Base-by-base conservation (phyloP, 1,140 invertebrate species). In the Eriocheir sinensis region DNA sequence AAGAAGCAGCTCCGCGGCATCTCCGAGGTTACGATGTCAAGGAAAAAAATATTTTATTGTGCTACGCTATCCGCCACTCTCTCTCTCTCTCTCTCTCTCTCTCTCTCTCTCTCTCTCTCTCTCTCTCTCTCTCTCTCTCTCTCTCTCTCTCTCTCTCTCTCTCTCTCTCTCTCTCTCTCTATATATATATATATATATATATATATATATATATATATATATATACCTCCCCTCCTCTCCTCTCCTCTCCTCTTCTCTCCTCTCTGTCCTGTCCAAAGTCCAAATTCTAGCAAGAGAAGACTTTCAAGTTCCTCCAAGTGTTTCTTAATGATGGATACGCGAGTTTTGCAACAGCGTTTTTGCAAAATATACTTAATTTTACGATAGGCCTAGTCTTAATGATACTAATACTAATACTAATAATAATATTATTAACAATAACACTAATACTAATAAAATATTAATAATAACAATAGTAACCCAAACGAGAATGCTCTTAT, bases 251-350 rank as follows among this genome's bases (percentile, higher is more conserved):
- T 17, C 89, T 41, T 21, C 53, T 30, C 89, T 60, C n/a, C 36
- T n/a, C 60, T 92, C 36, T 72, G 30, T 83, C 40, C 79, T 34
- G 79, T 81, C 92, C 83, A 36, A 15, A 93, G 30, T 53, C 44
- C 85, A 88, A 79, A 79, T 93, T 93, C 93, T 91, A 79, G 60
- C 93, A 48, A 90, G 88, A 90, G 48, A 89, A 94, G 89, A 91
- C 90, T 89, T 94, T 94, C 93, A 94, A 94, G 93, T 94, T 94
- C 93, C 93, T 94, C 93, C 93, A 91, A 94, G 93, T 94, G 88
- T 94, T 94, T 94, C 93, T 94, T 94, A 94, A 80, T 90, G 79
- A 94, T 72, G 60, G 60, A 72, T 72, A 79, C 41, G 79, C 60
- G 60, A 93, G 85, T 93, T 93, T 93, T 93, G 93, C 93, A 93